Evolutionary conservation across 2,797 vertebrate genomes (phyloP), one percentile per base, ranked within the genome.

Genomic region (Alauda arvensis): DNA sequence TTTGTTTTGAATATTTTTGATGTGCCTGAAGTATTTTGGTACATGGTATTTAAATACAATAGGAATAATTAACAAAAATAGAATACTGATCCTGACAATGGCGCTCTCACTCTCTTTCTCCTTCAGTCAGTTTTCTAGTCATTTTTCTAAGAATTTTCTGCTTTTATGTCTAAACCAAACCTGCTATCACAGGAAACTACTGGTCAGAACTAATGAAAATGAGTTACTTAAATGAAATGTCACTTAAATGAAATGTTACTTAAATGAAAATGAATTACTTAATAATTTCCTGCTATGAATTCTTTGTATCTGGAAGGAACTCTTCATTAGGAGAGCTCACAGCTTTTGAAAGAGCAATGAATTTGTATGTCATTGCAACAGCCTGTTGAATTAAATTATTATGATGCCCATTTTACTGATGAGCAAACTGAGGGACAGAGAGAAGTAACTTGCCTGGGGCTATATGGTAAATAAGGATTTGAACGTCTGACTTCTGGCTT

Each of bases 1-100:
- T 88, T 90, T 90, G 67, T 89, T 93, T 93, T 92, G 63, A 83
- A n/a, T 85, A 66, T 87, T 92, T 90, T 80, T 89, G 74, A 91
- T 68, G 17, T 77, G 55, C 76, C 51, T 93, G 80, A 88, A 88
- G 53, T 93, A 88, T 91, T 92, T 95, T 89, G 74, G 46, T 83
- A 92, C 77, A 53, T 53, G 53, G 14, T 67, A 83, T 94, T 93
- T 91, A 82, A 91, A 74, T 79, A 84, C 65, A 93, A 65, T 84
- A 82, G 48, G 43, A 89, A 77, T 82, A 49, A 65, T 77, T 89
- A 78, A n/a, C 34, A 90, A 89, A 93, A 79, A 75, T 42, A 84
- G 75, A 90, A 84, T 86, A 59, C 57, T 1, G 3, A 48, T 79
- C 24, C 48, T 89, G 77, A 82, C 61, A 87, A 74, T 68, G 60